Base-by-base conservation (phyloP, 2,797 vertebrate genomes). In the Setipinna tenuifilis region DNA sequence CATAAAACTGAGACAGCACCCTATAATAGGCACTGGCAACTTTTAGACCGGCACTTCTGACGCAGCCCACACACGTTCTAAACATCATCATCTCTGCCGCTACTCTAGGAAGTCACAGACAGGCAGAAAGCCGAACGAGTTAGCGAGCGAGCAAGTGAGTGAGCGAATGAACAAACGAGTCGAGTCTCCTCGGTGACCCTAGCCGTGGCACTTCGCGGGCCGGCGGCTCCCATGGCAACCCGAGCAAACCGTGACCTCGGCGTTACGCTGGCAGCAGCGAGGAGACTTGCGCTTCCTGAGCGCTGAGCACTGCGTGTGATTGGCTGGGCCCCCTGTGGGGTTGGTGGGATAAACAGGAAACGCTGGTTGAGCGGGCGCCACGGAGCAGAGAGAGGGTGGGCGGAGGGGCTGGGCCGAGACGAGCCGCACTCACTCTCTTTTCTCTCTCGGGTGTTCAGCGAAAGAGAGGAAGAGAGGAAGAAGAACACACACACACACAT, bases 301-400 rank as follows among this genome's bases (percentile, higher is more conserved):
- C 90, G 50, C 35, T n/a, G 46, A 3, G 46, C 10, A 10, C 87
- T 83, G 82, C 85, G 89, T 92, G 88, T 92, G 92, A 96, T 95
- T 95, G 95, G 95, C 91, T 93, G 88, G 87, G 71, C 59, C 81
- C 84, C 68, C 71, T 78, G 58, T 90, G 87, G 90, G 91, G 91
- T 94, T 92, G 93, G 91, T 89, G 91, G 92, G 90, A 94, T 96
- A 96, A 96, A 96, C 96, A 96, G 95, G 96, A 96, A 96, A 95
- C 91, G 90, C 90, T 89, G 93, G 90, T 89, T 57, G 93, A 95
- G 95, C 96, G 92, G 95, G 95, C 92, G 93, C 93, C 93, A 93
- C 89, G 88, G 71, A 78, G 71, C 31, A 21, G 35, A 78, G 71
- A 78, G 31, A 91, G 90, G 92, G 95, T 95, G 94, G 94, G 94